Evolutionary conservation across 1,140 invertebrate species (phyloP).

Genomic region (Drosophila repletoides): DNA sequence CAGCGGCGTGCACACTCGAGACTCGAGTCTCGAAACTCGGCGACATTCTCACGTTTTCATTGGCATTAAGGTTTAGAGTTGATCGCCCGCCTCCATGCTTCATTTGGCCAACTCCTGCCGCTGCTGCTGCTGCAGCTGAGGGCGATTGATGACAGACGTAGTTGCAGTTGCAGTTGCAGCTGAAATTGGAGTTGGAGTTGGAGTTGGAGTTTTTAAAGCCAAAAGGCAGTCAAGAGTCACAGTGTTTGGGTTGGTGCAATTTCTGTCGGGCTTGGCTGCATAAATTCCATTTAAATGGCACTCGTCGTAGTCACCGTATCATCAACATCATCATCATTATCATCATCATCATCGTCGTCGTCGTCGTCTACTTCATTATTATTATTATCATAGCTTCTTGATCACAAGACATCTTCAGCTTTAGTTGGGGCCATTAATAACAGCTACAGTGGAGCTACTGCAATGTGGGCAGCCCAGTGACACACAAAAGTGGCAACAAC

Average conservation of each 20-base stretch:
- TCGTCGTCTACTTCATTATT: conserved; percentile 35
- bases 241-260: conserved; percentile 14
- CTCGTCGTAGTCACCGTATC: conserved; percentile 26
- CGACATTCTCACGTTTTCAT: conserved; percentile 79
- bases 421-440: conserved; percentile 61
- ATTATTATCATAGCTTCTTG: conserved; percentile 23
- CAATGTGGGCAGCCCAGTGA: conserved; percentile 75
- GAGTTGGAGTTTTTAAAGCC: neutral
- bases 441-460: conserved; percentile 57
- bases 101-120: conserved; percentile 52
- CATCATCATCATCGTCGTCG: conserved; percentile 26
- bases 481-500: conserved; percentile 63
- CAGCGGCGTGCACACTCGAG: conserved; percentile 45
- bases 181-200: conserved; percentile 1
- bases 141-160: conserved; percentile 63
- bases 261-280: conserved; percentile 60
- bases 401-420: conserved; percentile 53
- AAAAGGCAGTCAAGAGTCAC: neutral
- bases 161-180: conserved; percentile 9
- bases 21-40: too few relatives aligned
- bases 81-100: conserved; percentile 62
- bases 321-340: conserved; percentile 33
- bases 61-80: conserved; percentile 75
- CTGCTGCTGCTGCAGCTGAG: conserved; percentile 20
- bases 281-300: conserved; percentile 79